Conservation (phyloP, 35 echinoderm and acorn worm species). For the Apostichopus parvimensis region DNA sequence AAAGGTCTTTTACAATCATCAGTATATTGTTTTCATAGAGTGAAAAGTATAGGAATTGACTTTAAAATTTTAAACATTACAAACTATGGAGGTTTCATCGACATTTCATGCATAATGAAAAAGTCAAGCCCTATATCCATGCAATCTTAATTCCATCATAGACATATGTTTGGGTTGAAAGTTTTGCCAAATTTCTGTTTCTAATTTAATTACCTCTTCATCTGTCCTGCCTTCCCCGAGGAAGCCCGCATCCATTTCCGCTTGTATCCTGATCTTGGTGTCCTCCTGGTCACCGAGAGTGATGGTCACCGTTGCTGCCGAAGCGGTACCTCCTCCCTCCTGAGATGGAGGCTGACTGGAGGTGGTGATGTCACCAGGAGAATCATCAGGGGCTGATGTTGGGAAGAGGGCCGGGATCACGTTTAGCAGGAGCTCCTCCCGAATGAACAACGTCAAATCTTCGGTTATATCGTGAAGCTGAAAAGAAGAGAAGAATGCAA, state of each 20-base stretch:
- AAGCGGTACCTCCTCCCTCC: not conserved
- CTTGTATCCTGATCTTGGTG: constrained; percentile 18
- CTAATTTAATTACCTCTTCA: constrained; percentile 8
- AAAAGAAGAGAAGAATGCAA: not conserved
- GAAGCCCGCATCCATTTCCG: constrained; percentile 52
- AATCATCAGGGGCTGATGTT: not conserved
- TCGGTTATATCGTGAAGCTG: constrained; percentile 28
- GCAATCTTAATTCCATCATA: too few relatives aligned
- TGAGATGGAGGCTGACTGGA: not conserved
- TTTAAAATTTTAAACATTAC: too few relatives aligned
- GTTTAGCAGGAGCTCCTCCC: constrained; percentile 12
- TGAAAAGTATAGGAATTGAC: too few relatives aligned
- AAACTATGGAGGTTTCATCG: too few relatives aligned
- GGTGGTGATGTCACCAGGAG: not conserved
- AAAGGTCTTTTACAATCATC: too few relatives aligned
- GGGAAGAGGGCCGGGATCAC: not conserved
- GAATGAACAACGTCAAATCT: not conserved
- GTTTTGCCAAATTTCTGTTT: too few relatives aligned
- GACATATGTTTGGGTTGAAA: too few relatives aligned
- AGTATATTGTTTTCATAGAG: too few relatives aligned
- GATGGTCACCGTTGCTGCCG: not conserved
- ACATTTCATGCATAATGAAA: too few relatives aligned
- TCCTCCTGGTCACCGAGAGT: constrained; percentile 16
- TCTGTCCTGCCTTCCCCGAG: constrained; percentile 9
- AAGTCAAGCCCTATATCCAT: too few relatives aligned